Conservation (phyloP, 1,140 invertebrate species). For the Aphaenogaster rudis region DNA sequence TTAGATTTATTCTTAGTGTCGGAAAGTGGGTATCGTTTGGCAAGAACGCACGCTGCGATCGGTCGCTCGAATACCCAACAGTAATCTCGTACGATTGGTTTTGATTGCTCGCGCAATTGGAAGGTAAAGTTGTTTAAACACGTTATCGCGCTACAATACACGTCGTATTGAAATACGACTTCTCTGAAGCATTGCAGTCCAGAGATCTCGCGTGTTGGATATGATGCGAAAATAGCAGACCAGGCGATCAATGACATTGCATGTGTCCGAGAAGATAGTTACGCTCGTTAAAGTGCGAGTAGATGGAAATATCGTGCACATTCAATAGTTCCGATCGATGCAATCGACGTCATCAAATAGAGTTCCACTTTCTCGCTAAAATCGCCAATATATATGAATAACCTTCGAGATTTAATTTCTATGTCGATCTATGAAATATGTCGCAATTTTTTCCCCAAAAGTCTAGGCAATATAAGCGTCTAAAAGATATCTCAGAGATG, state of each 20-base stretch:
- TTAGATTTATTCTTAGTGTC: constrained; percentile 10
- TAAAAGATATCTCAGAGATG: background rate
- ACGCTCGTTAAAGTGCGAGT: constrained; percentile 30
- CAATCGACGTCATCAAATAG: constrained; percentile 14
- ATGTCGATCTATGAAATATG: background rate
- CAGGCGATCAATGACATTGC: constrained; percentile 40
- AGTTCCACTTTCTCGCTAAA: background rate
- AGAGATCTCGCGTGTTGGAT: constrained; percentile 44
- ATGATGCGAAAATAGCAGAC: constrained; percentile 38
- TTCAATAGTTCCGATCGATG: constrained; percentile 19
- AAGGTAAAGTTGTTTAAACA: constrained; percentile 4
- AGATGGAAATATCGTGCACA: constrained; percentile 10
- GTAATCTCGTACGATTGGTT: background rate
- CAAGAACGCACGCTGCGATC: background rate
- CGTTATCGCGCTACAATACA: constrained; percentile 15
- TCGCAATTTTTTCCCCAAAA: background rate
- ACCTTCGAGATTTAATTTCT: background rate
- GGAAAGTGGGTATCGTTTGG: constrained; percentile 1
- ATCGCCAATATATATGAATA: background rate
- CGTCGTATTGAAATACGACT: constrained; percentile 4
- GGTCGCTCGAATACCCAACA: background rate
- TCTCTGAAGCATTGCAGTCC: background rate
- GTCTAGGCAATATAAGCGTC: background rate
- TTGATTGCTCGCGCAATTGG: constrained; percentile 9
- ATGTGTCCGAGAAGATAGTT: constrained; percentile 33